A percentile compares a stretch with the other conserved stretches of the same genome.
phyloP scores from a whole-genome alignment of 2,113 vertebrate species.

The Callorhinus ursinus region DNA sequence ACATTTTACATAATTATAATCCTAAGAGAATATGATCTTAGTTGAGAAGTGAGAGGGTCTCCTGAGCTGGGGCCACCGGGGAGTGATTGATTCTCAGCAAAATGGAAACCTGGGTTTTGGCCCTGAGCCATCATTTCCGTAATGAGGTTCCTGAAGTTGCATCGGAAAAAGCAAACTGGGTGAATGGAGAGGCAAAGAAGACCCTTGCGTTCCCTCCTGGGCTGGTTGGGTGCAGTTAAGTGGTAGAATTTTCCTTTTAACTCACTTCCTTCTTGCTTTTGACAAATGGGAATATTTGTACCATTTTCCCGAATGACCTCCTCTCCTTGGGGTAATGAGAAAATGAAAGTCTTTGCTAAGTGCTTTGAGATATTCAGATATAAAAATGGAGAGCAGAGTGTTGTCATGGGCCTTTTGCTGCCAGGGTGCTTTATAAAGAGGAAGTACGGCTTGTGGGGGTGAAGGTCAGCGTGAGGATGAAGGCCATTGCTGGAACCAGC shows the following conservation, averaged over 20 bases:
- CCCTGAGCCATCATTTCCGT: neutral
- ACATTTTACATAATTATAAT: neutral
- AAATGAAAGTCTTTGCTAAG: constrained; percentile 80
- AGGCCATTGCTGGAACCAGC: neutral
- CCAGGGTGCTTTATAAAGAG: constrained; percentile 56
- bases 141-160: neutral
- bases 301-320: constrained; percentile 79
- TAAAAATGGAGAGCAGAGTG: constrained; percentile 61
- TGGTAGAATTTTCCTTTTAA: constrained; percentile 71
- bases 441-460: constrained; percentile 47
- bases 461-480: constrained; percentile 54
- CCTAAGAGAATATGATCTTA: neutral
- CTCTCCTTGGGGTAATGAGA: constrained; percentile 79
- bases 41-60: neutral
- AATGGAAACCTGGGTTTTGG: constrained; percentile 23
- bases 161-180: neutral
- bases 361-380: constrained; percentile 79
- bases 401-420: constrained; percentile 58
- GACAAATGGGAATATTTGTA: constrained; percentile 77
- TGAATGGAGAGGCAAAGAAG: neutral
- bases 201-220: neutral
- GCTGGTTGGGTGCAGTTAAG: constrained; percentile 36
- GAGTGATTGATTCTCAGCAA: neutral
- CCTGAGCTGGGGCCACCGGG: neutral
- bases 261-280: constrained; percentile 70